phyloP scores from a whole-genome alignment of 2,113 vertebrate genomes.

The Aptenodytes forsteri region DNA sequence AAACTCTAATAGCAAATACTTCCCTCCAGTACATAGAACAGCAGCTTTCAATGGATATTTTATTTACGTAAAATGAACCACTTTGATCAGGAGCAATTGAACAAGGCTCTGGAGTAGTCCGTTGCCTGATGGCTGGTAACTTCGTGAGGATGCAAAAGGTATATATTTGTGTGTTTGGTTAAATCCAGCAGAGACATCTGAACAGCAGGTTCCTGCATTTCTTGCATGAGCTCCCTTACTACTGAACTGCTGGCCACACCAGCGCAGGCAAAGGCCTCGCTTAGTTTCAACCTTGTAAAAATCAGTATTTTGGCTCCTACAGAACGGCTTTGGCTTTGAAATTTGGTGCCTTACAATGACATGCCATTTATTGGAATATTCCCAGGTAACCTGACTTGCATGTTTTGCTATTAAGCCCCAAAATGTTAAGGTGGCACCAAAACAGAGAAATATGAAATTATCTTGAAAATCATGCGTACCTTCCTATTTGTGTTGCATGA shows the following conservation, averaged over 20 bases:
- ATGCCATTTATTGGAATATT: neutral
- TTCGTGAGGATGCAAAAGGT: neutral
- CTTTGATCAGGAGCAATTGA: neutral
- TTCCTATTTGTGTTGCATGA: slow-evolving; percentile 25
- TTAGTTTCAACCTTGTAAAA: neutral
- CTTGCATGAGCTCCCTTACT: neutral
- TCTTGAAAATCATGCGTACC: neutral
- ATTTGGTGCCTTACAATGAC: neutral
- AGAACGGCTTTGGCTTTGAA: neutral
- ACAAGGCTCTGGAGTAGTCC: neutral
- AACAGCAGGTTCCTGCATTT: neutral
- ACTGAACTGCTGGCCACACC: neutral
- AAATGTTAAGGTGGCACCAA: neutral
- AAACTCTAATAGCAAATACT: neutral
- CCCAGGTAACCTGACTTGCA: neutral
- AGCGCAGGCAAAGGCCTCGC: neutral
- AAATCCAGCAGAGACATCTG: neutral
- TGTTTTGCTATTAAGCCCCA: neutral
- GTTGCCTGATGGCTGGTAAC: neutral
- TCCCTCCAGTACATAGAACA: neutral
- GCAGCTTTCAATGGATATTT: neutral
- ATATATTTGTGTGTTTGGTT: neutral
- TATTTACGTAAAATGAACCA: neutral
- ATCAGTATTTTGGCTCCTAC: neutral
- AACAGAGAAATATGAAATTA: neutral